These are phyloP conservation scores for Orchestes rusci DNA, from an alignment of 2,888 invertebrate species.

Conservation along the genomic window DNA sequence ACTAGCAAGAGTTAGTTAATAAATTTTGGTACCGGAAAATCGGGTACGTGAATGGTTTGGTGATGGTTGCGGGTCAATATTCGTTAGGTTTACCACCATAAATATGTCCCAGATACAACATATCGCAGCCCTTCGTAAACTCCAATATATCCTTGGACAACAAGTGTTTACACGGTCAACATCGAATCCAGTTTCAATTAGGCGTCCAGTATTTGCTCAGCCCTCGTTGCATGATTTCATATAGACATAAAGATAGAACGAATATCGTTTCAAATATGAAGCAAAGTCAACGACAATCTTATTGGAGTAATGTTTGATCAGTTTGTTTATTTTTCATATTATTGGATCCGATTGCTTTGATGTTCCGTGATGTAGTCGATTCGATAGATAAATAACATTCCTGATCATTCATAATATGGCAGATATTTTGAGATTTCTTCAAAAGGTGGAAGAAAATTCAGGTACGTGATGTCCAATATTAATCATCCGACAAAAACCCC, in stretches of 20 bases:
- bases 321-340: conserved; percentile 19
- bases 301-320: conserved; percentile 18
- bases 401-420: too few species aligned
- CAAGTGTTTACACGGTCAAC: conserved; percentile 46
- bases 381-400: too few species aligned
- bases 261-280: conserved; percentile 27
- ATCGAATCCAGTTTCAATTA: conserved; percentile 44
- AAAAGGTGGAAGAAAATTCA: conserved; percentile 16
- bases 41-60: conserved; percentile 3
- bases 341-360: conserved; percentile 14
- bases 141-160: conserved; percentile 31
- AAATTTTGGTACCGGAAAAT: conserved; percentile 10
- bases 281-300: conserved; percentile 34
- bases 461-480: conserved; percentile 26
- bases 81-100: background rate
- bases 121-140: background rate
- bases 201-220: conserved; percentile 42
- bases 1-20: conserved; percentile 6
- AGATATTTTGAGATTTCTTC: too few species aligned
- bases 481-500: conserved; percentile 21
- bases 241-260: conserved; percentile 29
- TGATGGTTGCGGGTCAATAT: background rate
- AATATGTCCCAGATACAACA: background rate
- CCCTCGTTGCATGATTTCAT: conserved; percentile 46
- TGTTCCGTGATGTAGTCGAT: too few species aligned